Evolutionary conservation across 2,797 vertebrate genomes (phyloP).

Genomic region (Micropoecilia bifurca): DNA sequence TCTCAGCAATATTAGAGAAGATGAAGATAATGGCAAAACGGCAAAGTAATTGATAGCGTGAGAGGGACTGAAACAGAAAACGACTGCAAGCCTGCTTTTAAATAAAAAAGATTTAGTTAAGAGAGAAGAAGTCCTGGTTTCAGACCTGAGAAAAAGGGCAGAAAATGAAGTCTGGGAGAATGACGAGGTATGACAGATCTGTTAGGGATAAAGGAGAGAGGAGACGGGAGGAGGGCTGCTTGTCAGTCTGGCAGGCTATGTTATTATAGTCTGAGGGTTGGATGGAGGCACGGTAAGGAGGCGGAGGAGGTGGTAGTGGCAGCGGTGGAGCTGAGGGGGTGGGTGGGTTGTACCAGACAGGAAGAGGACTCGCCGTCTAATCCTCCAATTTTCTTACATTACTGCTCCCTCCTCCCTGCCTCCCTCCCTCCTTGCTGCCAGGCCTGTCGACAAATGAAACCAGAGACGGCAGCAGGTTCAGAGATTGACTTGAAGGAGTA

Average conservation of each 20-base stretch:
- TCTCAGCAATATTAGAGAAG: conserved; percentile 18
- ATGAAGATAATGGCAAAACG: conserved; percentile 26
- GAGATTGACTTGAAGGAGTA: conserved; percentile 70
- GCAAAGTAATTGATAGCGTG: conserved; percentile 28
- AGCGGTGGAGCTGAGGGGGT: conserved; percentile 22
- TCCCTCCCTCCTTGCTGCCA: conserved; percentile 33
- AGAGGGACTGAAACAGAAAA: conserved; percentile 37
- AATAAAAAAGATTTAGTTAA: conserved; percentile 31
- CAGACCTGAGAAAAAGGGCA: conserved; percentile 34
- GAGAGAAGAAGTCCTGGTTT: conserved; percentile 38
- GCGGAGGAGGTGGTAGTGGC: conserved; percentile 36
- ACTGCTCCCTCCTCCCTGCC: conserved; percentile 51
- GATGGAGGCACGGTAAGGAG: conserved; percentile 65
- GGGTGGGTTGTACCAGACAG: conserved; percentile 70
- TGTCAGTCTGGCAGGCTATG: conserved; percentile 70
- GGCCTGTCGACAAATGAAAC: conserved; percentile 74
- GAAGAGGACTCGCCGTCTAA: conserved; percentile 80
- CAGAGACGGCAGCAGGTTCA: conserved; percentile 66
- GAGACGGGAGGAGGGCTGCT: conserved; percentile 14
- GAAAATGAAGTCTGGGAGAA: conserved; percentile 33
- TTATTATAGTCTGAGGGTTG: conserved; percentile 73
- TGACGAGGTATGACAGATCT: conserved; percentile 65
- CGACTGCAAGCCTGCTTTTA: conserved; percentile 51
- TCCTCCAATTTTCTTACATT: conserved; percentile 82
- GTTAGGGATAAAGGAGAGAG: conserved; percentile 55